phyloP scores from a whole-genome alignment of 2,113 vertebrate species.

The Microcebus murinus region DNA sequence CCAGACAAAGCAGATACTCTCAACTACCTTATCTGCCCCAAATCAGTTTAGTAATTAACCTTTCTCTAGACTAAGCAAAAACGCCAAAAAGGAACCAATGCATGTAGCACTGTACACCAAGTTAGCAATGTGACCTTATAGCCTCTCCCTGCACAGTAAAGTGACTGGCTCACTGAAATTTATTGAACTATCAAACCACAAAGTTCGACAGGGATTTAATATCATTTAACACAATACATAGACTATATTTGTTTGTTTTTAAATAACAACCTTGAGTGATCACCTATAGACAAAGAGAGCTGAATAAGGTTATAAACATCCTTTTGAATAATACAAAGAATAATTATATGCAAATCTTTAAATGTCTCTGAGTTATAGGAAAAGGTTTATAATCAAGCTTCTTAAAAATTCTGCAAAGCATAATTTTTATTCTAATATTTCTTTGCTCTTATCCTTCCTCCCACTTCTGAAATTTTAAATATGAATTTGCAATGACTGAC shows the following conservation, averaged over 20 bases:
- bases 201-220: neutral
- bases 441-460: slow-evolving; percentile 13
- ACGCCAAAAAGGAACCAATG: neutral
- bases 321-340: slow-evolving; percentile 40
- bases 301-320: slow-evolving; percentile 33
- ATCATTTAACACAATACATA: neutral
- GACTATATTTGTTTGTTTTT: neutral
- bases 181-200: slow-evolving; percentile 40
- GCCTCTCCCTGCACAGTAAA: neutral
- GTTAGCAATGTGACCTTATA: neutral
- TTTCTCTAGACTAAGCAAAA: slow-evolving; percentile 40
- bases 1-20: neutral
- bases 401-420: slow-evolving; percentile 13
- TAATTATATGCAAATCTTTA: slow-evolving; percentile 33
- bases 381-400: slow-evolving; percentile 50
- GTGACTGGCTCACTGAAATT: neutral
- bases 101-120: neutral
- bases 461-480: slow-evolving; percentile 50
- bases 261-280: neutral
- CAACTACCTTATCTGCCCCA: neutral
- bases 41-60: slow-evolving; percentile 6
- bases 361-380: neutral
- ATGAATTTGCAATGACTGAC: slow-evolving; percentile 52
- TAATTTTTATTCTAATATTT: slow-evolving; percentile 49
- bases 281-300: slow-evolving; percentile 34